Evolutionary conservation across 1,140 invertebrate species (phyloP), one percentile per base, ranked within the genome.

Genomic region (Lepidostoma basale): DNA sequence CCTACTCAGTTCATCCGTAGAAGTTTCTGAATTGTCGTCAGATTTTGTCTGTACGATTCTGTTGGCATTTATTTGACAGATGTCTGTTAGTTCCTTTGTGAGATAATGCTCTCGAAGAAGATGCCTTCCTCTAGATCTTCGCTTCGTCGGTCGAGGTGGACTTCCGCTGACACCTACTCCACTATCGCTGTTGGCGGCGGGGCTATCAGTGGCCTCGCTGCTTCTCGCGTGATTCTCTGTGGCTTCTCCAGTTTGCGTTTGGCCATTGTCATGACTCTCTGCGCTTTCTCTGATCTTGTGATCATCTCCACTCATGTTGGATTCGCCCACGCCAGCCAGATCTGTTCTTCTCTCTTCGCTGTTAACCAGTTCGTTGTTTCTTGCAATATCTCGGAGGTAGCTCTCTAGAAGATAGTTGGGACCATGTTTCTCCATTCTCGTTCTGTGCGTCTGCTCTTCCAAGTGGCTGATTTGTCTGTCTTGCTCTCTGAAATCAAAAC

Each of bases 381-480:
- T 64, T 10, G 68, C 80, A 1, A 84, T 74, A 62, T 83, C 81
- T 45, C 82, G 73, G 4, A 93, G 79, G 75, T 94, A 94, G 0
- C 91, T 89, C 76, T 93, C 89, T 1, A 93, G 83, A 14, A 94
- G 83, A 77, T 94, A 94, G 78, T 94, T 92, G 36, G 88, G 88
- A 9, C 92, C 92, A 70, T 92, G 87, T 74, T 91, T 87, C 67
- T 89, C 85, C 77, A 90, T 88, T 42, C 92, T 80, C 56, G 67
- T 82, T 58, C 80, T 82, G 77, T 94, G 92, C 44, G 90, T 88
- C 70, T 90, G 87, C 63, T 91, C 88, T 82, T 94, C 92, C 70
- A 91, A 85, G 62, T 86, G 84, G 25, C 89, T 87, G 69, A 94
- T 94, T 72, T 91, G 85, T 70, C 88, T 86, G 75, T 94, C 92